phyloP scores from a whole-genome alignment of 2,797 vertebrate species.

The Euphonia xanthogaster region DNA sequence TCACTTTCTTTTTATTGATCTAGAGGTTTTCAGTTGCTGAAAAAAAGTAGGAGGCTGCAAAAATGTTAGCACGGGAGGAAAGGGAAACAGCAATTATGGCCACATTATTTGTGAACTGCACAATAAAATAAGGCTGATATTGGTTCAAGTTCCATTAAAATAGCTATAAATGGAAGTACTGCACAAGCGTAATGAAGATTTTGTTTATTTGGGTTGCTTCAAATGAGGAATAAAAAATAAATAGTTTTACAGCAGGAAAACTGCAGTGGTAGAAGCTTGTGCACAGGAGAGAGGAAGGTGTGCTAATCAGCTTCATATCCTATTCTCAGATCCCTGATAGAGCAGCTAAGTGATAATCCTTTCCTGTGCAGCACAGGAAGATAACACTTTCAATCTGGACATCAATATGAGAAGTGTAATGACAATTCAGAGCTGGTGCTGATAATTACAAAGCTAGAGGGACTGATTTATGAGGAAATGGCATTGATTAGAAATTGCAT shows the following conservation, averaged over 20 bases:
- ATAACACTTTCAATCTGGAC: not conserved
- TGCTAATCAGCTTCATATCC: not conserved
- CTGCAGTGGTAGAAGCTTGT: not conserved
- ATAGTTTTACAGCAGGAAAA: not conserved
- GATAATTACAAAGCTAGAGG: slow-evolving; percentile 9
- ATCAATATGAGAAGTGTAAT: not conserved
- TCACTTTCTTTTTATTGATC: not conserved
- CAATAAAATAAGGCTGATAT: not conserved
- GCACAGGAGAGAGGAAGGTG: not conserved
- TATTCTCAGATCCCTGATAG: not conserved
- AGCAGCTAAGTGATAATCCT: not conserved
- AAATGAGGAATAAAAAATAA: not conserved
- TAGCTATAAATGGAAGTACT: not conserved
- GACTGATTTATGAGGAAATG: slow-evolving; percentile 39
- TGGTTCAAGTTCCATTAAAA: not conserved
- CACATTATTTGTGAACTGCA: not conserved
- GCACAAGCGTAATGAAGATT: not conserved
- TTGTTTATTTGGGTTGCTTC: not conserved
- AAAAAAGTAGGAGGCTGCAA: not conserved
- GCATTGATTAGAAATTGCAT: slow-evolving; percentile 51
- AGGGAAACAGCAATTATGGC: not conserved
- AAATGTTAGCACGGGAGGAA: not conserved
- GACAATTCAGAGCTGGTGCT: not conserved
- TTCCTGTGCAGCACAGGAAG: slow-evolving; percentile 19
- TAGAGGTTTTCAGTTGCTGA: slow-evolving; percentile 14